phyloP scores from a whole-genome alignment of 2,888 invertebrate species.

The Stenodema calcarata region DNA sequence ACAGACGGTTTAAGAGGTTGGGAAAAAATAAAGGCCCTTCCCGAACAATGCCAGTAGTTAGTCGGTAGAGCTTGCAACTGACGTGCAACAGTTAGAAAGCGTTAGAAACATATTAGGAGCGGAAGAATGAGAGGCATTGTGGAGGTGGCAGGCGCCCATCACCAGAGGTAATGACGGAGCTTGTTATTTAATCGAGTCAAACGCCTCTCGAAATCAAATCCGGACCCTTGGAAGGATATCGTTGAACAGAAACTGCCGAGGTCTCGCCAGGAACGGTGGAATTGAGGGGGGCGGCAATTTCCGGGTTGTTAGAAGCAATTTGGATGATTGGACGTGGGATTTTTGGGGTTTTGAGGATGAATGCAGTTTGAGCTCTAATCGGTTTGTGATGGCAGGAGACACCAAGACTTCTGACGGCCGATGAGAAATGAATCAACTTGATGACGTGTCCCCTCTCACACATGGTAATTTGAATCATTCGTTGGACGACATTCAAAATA shows the following conservation, averaged over 20 bases:
- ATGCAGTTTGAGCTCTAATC: not conserved
- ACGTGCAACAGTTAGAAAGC: conserved; percentile 42
- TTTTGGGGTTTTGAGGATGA: not conserved
- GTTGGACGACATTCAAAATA: no score
- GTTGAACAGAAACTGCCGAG: not conserved
- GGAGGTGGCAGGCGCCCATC: conserved; percentile 30
- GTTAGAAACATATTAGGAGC: conserved; percentile 23
- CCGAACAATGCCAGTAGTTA: not conserved
- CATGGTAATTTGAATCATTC: no score
- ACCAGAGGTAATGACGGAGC: conserved; percentile 30
- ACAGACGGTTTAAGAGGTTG: no score
- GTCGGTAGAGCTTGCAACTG: conserved; percentile 3
- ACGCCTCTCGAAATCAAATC: conserved; percentile 23
- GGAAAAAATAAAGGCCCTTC: no score
- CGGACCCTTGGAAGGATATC: not conserved
- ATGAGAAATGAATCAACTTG: no score
- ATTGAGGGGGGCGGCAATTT: not conserved
- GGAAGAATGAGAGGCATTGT: conserved; percentile 11
- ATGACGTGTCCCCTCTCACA: no score
- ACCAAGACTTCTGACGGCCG: not conserved
- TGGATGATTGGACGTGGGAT: not conserved
- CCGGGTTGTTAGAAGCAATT: not conserved
- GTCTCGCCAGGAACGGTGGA: not conserved
- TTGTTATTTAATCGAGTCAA: conserved; percentile 47
- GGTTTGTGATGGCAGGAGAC: not conserved